Percentiles rank a stretch among this genome's conserved stretches.
These are phyloP conservation scores for Sebastes reedi DNA, from an alignment of 2,797 vertebrate species.

Conservation along the genomic window DNA sequence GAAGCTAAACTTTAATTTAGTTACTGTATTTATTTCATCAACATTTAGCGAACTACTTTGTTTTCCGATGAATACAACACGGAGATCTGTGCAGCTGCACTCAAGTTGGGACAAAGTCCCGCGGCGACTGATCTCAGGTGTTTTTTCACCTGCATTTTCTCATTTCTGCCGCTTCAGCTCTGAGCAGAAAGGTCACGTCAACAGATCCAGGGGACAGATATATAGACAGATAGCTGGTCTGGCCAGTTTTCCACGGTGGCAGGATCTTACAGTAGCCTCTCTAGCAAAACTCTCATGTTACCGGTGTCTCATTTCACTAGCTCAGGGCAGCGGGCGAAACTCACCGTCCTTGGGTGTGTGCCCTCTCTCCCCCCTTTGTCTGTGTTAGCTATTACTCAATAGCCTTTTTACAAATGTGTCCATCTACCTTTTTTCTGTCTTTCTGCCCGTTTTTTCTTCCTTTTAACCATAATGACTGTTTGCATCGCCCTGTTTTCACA, in stretches of 20 bases:
- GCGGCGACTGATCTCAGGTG: slow-evolving; percentile 46
- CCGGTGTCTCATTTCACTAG: slow-evolving; percentile 81
- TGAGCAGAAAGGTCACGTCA: slow-evolving; percentile 73
- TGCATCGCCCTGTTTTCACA: background rate
- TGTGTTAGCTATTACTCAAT: slow-evolving; percentile 48
- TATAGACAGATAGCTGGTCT: slow-evolving; percentile 73
- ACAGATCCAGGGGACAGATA: slow-evolving; percentile 82
- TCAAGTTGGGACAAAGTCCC: slow-evolving; percentile 9
- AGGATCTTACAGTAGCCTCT: slow-evolving; percentile 74
- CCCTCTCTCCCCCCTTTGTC: slow-evolving; percentile 66
- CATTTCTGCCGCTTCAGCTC: slow-evolving; percentile 72
- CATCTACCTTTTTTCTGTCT: slow-evolving; percentile 18
- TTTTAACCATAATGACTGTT: background rate
- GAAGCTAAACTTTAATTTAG: background rate
- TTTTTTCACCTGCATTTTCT: slow-evolving; percentile 68
- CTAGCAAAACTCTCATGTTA: slow-evolving; percentile 78
- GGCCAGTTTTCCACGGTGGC: slow-evolving; percentile 75
- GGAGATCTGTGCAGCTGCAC: background rate
- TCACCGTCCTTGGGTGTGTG: slow-evolving; percentile 71
- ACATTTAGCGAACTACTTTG: background rate
- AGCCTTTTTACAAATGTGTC: slow-evolving; percentile 26
- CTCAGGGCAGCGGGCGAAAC: slow-evolving; percentile 78
- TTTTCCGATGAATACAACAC: background rate
- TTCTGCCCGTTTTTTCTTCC: background rate
- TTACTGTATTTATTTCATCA: slow-evolving; percentile 7